Base-by-base conservation (phyloP, 2,888 invertebrate species). In the Drosophila atripex region DNA sequence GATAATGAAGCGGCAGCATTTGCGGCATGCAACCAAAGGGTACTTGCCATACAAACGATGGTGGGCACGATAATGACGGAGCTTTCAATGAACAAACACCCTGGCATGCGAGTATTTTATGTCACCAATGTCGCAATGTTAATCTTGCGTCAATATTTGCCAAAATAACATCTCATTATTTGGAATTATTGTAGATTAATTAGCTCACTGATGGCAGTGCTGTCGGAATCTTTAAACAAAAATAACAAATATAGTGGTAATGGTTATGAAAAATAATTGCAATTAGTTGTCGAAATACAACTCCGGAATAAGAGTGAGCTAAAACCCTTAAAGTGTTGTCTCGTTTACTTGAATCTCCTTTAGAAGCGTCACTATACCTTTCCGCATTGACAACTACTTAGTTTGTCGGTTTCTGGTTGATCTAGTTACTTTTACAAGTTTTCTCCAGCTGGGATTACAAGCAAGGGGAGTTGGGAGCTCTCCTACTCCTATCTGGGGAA, bases 21-120 rank as follows among this genome's bases (percentile, higher is more conserved):
- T 68, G 49, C 71, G 79, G 69, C 83, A 75, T 75, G 60, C 66
- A 66, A 58, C 77, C 57, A 47, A 41, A 51, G 52, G 77, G 77
- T 71, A 79, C 83, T 80, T 80, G 76, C 77, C 79, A 76, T 76
- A 77, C 73, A 78, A 82, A 83, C 86, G 79, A 79, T 85, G 83
- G 80, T 83, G 86, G 78, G 86, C 80, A 78, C 72, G 75, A 80
- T 84, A 86, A 84, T 84, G 80, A 83, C 83, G 84, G 77, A 77
- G 83, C 77, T 41, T 83, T 82, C 82, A 80, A 79, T 84, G 78
- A 71, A 70, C 72, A 66, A 54, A 45, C 59, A 50, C 49, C 1
- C 21, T 11, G 32, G 35, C 9, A 7, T 7, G 11, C 32, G 25
- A 25, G 30, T 38, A 25, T 59, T 64, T 41, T 46, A 59, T 60